phyloP scores from a whole-genome alignment of 2,113 vertebrate species.

The Actenoides lindsayi region DNA sequence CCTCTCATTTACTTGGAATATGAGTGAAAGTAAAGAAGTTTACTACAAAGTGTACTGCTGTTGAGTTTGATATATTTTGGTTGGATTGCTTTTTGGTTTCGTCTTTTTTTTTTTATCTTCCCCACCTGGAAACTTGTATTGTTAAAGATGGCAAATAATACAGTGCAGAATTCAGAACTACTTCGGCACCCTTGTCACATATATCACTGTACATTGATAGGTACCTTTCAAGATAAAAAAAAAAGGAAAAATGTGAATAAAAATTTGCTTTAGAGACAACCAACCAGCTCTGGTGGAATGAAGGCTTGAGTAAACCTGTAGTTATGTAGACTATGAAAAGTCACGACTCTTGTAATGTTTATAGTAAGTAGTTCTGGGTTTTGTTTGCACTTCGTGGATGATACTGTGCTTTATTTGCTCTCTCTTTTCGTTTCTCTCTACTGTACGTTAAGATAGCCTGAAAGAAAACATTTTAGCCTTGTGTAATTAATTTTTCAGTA shows the following conservation, averaged over 20 bases:
- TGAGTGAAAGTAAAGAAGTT: background rate
- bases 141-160: background rate
- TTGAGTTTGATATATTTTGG: background rate
- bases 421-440: background rate
- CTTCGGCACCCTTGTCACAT: background rate
- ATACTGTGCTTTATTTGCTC: background rate
- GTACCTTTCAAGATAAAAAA: background rate
- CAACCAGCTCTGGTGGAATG: background rate
- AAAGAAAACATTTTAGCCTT: background rate
- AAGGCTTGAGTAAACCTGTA: background rate
- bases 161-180: background rate
- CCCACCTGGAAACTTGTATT: background rate
- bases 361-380: background rate
- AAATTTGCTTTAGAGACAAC: background rate
- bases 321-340: background rate
- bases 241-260: background rate
- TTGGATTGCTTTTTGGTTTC: background rate
- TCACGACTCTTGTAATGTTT: background rate
- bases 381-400: background rate
- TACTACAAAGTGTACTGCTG: background rate
- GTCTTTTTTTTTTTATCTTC: background rate
- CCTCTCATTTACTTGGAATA: background rate
- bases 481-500: background rate
- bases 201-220: background rate
- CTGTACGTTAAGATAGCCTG: background rate